Evolutionary conservation across 1,140 invertebrate genomes (phyloP).

Genomic region (Xylocopa sonorina): DNA sequence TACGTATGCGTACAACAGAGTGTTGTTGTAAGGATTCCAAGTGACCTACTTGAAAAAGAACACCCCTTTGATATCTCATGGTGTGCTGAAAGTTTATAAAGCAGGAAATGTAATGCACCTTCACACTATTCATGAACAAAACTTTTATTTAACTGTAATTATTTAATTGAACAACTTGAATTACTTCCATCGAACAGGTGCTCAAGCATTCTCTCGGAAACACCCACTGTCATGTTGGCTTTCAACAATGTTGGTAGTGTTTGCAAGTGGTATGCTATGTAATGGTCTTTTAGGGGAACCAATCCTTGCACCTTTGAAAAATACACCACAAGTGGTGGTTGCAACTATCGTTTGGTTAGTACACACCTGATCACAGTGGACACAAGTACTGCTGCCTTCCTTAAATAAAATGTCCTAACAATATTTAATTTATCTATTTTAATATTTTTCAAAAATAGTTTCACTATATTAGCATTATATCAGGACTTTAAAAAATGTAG

Average conservation of each 20-base stretch:
- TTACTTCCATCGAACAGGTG: constrained; percentile 84
- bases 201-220: constrained; percentile 95
- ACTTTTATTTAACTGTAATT: background rate
- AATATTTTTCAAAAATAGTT: background rate
- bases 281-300: constrained; percentile 98
- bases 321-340: constrained; percentile 94
- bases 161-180: no score
- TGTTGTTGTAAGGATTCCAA: constrained; percentile 62
- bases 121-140: background rate
- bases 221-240: constrained; percentile 99
- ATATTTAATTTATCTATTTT: no score
- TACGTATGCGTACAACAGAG: background rate
- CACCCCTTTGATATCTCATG: constrained; percentile 29
- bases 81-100: constrained; percentile 27
- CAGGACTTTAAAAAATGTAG: background rate
- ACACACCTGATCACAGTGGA: background rate
- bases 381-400: no score
- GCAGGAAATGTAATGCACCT: background rate
- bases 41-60: constrained; percentile 58
- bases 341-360: constrained; percentile 95
- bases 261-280: constrained; percentile 96
- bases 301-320: constrained; percentile 96
- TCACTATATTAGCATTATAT: background rate
- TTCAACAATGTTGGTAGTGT: constrained; percentile 98
- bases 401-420: no score